phyloP scores from a whole-genome alignment of 2,888 invertebrate species.

The Gasteruption jaculator region DNA sequence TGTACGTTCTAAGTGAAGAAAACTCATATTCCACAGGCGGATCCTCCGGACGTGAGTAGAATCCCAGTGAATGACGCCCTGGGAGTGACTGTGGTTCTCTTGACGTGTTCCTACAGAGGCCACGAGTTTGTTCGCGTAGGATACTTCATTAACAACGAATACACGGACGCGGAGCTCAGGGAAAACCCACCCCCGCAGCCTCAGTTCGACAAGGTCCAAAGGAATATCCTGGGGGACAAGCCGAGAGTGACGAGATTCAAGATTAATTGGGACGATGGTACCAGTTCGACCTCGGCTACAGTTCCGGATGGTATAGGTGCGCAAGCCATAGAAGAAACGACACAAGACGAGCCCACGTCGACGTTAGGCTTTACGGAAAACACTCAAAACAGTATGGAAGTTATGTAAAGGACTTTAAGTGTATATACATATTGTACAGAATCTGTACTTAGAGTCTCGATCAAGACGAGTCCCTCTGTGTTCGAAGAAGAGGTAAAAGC shows the following conservation, averaged over 20 bases:
- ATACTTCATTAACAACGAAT: conserved; percentile 98
- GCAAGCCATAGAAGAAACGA: conserved; percentile 40
- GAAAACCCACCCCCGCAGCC: conserved; percentile 94
- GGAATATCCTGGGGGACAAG: conserved; percentile 56
- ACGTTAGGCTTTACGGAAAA: conserved; percentile 45
- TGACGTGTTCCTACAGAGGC: conserved; percentile 86
- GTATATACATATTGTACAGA: no score
- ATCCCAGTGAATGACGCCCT: conserved; percentile 95
- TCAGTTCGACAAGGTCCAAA: conserved; percentile 83
- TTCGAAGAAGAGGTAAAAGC: no score
- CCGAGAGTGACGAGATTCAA: conserved; percentile 95
- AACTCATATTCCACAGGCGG: conserved; percentile 62
- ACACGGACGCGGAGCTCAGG: conserved; percentile 84
- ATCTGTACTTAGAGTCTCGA: no score
- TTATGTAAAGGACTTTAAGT: conserved; percentile 48
- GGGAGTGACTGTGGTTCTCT: conserved; percentile 95
- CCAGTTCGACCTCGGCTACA: conserved; percentile 39
- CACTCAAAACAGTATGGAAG: conserved; percentile 49
- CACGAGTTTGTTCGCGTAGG: conserved; percentile 97
- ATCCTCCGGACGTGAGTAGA: conserved; percentile 88
- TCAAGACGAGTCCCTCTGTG: no score
- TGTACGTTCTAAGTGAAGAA: not conserved
- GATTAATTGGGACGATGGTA: conserved; percentile 89
- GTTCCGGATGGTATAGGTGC: conserved; percentile 43
- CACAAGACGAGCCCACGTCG: conserved; percentile 41